Base-by-base conservation (phyloP, 1,140 invertebrate genomes). In the Drosophila asahinai region DNA sequence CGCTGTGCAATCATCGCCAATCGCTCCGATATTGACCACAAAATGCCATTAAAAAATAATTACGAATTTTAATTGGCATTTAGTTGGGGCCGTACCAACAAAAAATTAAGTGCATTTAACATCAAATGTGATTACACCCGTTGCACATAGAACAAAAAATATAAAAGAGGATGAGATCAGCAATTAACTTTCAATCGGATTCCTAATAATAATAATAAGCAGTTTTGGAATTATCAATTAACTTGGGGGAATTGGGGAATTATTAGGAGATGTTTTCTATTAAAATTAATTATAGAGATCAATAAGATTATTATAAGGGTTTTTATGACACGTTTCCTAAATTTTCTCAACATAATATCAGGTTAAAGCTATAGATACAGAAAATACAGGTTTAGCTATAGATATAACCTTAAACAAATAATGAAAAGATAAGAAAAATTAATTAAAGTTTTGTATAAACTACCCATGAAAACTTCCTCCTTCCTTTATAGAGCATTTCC, bases 21-120 rank as follows among this genome's bases (percentile, higher is more conserved):
- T 84, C 74, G 74, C 47, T 40, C 66, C 61, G 81, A 83, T 90
- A 81, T 90, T 89, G 81, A 89, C 84, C 84, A 84, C 86, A 90
- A 90, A 89, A 89, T 84, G 81, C 84, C 81, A 89, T 89, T 89
- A 89, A 90, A 89, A 89, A 89, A 89, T 89, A 89, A 89, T 89
- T 89, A 90, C 86, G 81, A 30, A 84, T 90, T 87, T 89, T 89
- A 89, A 89, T 84, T 89, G 84, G 68, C 86, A 89, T 90, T 90
- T 89, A 84, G 77, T 89, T 89, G 73, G 55, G 74, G 68, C 77
- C 8, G n/a, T 25, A 25, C 40, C 57, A 77, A 73, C 22, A 77
- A 73, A 75, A 79, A 72, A 79, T 79, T 58, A 79, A 79, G 77
- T 79, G 77, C 75, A 78, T 62, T 78, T 66, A 78, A 78, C 75